These are phyloP conservation scores for Cybosia mesomella DNA, from an alignment of 2,888 invertebrate species.

Conservation along the genomic window DNA sequence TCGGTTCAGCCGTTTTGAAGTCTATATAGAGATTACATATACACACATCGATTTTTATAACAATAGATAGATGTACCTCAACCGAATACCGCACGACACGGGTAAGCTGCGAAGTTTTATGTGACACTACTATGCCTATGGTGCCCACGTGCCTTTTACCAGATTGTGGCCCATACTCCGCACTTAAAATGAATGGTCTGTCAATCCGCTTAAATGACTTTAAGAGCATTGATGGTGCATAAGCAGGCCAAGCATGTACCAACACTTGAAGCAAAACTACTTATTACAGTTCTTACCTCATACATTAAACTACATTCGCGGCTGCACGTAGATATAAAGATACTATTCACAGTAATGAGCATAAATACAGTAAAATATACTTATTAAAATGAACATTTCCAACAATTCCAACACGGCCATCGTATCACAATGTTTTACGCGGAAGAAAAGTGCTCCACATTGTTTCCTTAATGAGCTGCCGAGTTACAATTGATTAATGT, in stretches of 20 bases:
- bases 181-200: too few relatives aligned
- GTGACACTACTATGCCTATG: too few relatives aligned
- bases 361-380: conserved; percentile 42
- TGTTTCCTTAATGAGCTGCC: conserved; percentile 25
- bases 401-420: conserved; percentile 40
- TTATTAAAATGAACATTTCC: conserved; percentile 34
- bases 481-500: conserved; percentile 9
- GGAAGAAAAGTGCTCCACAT: conserved; percentile 49
- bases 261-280: conserved; percentile 6
- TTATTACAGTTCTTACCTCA: conserved; percentile 31
- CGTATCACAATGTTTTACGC: conserved; percentile 45
- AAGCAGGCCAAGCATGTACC: conserved; percentile 6
- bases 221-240: background rate
- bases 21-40: too few relatives aligned
- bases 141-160: too few relatives aligned
- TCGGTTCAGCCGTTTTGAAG: too few relatives aligned
- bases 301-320: conserved; percentile 30
- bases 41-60: too few relatives aligned
- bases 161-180: too few relatives aligned
- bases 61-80: too few relatives aligned
- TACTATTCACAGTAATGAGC: conserved; percentile 43
- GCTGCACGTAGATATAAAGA: conserved; percentile 31
- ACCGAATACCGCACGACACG: too few relatives aligned
- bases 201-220: background rate
- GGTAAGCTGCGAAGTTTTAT: too few relatives aligned